These are phyloP conservation scores for Trachelus troglodyta DNA, from an alignment of 2,888 invertebrate genomes.

Conservation along the genomic window DNA sequence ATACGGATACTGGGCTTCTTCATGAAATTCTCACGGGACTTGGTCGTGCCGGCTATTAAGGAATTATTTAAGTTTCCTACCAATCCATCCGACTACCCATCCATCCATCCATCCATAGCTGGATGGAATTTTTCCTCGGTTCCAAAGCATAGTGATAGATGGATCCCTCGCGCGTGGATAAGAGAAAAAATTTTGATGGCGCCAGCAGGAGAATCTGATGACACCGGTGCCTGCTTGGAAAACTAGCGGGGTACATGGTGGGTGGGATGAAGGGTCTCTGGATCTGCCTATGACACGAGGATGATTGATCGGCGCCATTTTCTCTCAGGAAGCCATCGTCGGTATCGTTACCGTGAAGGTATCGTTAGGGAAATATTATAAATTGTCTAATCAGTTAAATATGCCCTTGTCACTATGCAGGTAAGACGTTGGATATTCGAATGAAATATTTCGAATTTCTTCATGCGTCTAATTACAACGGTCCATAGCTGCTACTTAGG, in stretches of 20 bases:
- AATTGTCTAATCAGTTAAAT: neutral
- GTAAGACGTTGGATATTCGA: neutral
- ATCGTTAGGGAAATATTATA: neutral
- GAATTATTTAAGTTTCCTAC: neutral
- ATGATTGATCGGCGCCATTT: neutral
- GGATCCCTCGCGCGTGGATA: neutral
- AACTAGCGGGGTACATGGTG: neutral
- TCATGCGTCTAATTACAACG: neutral
- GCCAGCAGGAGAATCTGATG: neutral
- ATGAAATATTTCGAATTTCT: neutral
- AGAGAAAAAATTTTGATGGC: neutral
- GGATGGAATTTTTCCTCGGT: neutral
- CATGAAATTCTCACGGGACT: neutral
- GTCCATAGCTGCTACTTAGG: neutral
- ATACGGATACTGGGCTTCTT: neutral
- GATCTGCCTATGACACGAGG: neutral
- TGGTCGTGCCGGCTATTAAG: neutral
- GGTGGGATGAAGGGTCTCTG: neutral
- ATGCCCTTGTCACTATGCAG: neutral
- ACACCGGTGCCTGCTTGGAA: neutral
- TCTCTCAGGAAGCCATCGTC: neutral
- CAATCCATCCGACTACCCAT: neutral
- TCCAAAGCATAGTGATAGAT: neutral
- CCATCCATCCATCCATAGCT: neutral
- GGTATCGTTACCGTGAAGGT: neutral